A percentile compares a stretch with the other conserved stretches of the same genome.
phyloP scores from a whole-genome alignment of 2,797 vertebrate genomes.

The Crotalus adamanteus region DNA sequence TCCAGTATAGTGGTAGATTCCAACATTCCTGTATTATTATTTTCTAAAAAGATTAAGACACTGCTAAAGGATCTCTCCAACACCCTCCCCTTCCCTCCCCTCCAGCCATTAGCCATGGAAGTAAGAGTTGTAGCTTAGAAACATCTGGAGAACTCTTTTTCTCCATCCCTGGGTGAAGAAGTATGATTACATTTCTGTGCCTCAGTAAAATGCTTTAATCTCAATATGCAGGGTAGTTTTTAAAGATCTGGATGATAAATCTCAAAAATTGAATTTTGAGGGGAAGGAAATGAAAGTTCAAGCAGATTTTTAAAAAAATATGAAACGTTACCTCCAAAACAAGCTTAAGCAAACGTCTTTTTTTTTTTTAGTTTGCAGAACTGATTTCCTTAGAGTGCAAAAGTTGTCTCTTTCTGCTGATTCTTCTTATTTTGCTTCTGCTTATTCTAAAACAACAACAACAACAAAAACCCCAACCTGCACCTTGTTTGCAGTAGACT shows the following conservation, averaged over 20 bases:
- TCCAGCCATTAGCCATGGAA: neutral
- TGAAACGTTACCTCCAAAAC: neutral
- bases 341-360: neutral
- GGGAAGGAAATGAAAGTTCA: neutral
- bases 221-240: neutral
- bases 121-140: neutral
- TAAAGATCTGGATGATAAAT: neutral
- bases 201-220: neutral
- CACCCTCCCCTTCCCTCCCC: neutral
- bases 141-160: neutral
- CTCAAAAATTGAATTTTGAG: neutral
- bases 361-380: neutral
- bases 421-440: neutral
- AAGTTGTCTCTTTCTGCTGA: neutral
- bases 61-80: neutral
- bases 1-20: neutral
- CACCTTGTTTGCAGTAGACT: neutral
- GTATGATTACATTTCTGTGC: neutral
- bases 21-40: neutral
- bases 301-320: too few species aligned
- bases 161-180: neutral
- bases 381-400: neutral
- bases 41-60: neutral
- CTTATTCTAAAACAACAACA: neutral
- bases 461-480: too few species aligned